Evolutionary conservation across 2,888 invertebrate genomes (phyloP).

Genomic region (Invenusta paracnida): DNA sequence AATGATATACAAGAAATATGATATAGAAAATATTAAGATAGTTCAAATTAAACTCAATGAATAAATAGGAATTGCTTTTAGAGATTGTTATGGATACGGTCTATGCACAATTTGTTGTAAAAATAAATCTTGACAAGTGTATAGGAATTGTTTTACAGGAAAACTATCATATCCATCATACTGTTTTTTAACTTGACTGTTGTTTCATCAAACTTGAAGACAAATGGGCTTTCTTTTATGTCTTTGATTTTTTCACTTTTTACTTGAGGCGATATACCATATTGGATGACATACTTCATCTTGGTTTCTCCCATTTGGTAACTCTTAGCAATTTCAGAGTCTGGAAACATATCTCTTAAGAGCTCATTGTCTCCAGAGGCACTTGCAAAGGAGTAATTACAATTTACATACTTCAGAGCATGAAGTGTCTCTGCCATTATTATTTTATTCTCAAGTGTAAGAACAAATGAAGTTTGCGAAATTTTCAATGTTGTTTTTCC

Average conservation of each 20-base stretch:
- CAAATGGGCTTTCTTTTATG: constrained; percentile 14
- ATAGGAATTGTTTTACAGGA: not conserved
- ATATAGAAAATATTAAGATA: not conserved
- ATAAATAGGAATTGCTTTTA: not conserved
- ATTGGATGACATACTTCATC: constrained; percentile 22
- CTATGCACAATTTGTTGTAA: not conserved
- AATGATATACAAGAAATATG: not conserved
- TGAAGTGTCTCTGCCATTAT: not conserved
- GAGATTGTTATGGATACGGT: not conserved
- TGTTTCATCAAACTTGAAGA: constrained; percentile 19
- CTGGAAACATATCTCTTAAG: not conserved
- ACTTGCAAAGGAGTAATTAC: not conserved
- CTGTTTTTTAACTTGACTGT: constrained; percentile 21
- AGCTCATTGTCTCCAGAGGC: not conserved
- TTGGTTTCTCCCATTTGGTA: constrained; percentile 23
- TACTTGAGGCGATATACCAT: not conserved
- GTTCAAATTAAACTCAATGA: not conserved
- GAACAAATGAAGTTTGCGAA: not conserved
- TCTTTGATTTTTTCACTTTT: constrained; percentile 24
- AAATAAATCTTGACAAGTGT: not conserved
- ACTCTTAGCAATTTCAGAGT: not conserved
- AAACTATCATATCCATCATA: not conserved
- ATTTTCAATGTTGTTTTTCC: not conserved
- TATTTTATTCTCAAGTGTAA: not conserved
- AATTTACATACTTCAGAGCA: not conserved